Evolutionary conservation across 2,888 invertebrate genomes (phyloP).

Genomic region (Troglohyphantes excavatus): DNA sequence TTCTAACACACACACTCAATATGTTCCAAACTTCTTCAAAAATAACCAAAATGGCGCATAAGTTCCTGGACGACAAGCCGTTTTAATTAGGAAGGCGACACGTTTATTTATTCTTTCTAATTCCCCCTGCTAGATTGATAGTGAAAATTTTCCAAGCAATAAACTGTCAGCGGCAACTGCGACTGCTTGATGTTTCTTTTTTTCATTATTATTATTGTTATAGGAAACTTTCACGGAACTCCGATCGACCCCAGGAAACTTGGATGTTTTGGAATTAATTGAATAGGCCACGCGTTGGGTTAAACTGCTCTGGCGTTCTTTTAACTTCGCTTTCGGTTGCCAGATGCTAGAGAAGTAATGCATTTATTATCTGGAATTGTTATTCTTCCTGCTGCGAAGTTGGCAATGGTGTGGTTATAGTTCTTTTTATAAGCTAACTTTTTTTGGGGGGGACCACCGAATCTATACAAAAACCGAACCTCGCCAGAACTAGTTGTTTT

Average conservation of each 20-base stretch:
- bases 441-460: too few species aligned
- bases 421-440: too few species aligned
- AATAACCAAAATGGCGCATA: background rate
- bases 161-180: slow-evolving; percentile 64
- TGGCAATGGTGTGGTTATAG: too few species aligned
- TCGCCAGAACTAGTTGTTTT: too few species aligned
- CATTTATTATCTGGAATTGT: slow-evolving; percentile 28
- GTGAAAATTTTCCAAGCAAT: slow-evolving; percentile 47
- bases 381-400: background rate
- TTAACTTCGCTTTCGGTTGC: slow-evolving; percentile 7
- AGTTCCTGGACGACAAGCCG: background rate
- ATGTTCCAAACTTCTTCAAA: background rate
- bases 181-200: slow-evolving; percentile 28
- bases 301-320: background rate
- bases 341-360: slow-evolving; percentile 32
- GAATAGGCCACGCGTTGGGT: slow-evolving; percentile 18
- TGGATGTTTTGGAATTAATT: slow-evolving; percentile 56
- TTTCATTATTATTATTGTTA: background rate
- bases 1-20: too few species aligned
- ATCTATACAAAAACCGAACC: too few species aligned
- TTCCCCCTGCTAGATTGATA: slow-evolving; percentile 22
- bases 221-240: background rate
- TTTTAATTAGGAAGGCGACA: slow-evolving; percentile 58
- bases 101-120: slow-evolving; percentile 10
- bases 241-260: slow-evolving; percentile 31